Base-by-base conservation (phyloP, 2,113 vertebrate species). In the Leiothrix lutea region DNA sequence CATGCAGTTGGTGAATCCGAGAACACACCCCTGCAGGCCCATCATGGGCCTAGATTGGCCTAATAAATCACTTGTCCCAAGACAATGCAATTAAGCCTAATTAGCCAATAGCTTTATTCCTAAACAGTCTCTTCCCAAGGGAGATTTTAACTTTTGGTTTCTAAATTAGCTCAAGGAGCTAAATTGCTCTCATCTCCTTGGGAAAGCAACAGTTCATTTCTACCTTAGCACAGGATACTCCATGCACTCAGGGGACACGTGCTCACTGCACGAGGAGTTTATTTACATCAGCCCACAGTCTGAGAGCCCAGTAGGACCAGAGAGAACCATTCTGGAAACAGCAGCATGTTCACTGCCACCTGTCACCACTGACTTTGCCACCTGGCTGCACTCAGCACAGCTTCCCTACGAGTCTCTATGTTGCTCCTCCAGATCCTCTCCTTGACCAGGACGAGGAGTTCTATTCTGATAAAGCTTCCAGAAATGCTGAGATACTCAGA, bases 1-100 rank as follows among this genome's bases (percentile, higher is more conserved):
- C 96, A 95, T 82, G 85, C 70, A 62, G n/a, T 79, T 82, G 86
- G 78, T 94, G 93, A 93, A 95, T 87, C 66, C 0, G 35, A 90
- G 87, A 93, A 94, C 84, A 88, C 86, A 95, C 86, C 92, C 95
- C 95, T 95, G 90, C 92, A 96, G 96, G 88, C 95, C 92, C 90
- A 96, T 97, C 96, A 79, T 85, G 72, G 85, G 25, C 71, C 92
- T 96, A 97, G 96, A 96, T 94, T 96, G 95, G 79, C 92, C 90
- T 95, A 92, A 97, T 97, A 96, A 97, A 97, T 97, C 97, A 97
- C 93, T 95, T 95, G 92, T 97, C 97, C 95, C 94, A 95, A 97
- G 96, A 97, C 93, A 97, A 95, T 77, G 95, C 94, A 97, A 97
- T 97, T 97, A 97, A 97, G 91, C 93, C 95, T 97, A 97, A 97